Evolutionary conservation across 2,113 vertebrate genomes (phyloP).

Genomic region (Paratilapia polleni): DNA sequence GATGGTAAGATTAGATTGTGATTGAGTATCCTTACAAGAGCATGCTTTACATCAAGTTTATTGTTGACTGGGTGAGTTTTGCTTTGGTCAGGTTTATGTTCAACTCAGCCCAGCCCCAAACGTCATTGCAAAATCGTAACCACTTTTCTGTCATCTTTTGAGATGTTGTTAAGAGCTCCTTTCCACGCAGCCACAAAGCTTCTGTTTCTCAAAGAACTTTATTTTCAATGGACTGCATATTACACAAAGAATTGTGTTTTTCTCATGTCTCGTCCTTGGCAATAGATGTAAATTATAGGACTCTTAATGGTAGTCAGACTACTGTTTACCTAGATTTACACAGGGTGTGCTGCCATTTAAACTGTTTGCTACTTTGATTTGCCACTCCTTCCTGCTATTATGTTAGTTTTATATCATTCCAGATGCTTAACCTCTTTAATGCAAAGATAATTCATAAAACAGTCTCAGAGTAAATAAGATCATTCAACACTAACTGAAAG

Average conservation of each 20-base stretch:
- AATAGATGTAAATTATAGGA: conserved; percentile 65
- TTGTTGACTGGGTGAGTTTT: conserved; percentile 34
- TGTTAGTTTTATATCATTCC: conserved; percentile 64
- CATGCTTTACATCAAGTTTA: conserved; percentile 27
- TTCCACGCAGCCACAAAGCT: background rate
- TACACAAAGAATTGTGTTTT: conserved; percentile 45
- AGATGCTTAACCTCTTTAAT: conserved; percentile 53
- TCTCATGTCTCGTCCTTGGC: conserved; percentile 39
- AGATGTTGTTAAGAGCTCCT: conserved; percentile 1
- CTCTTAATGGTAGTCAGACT: conserved; percentile 62
- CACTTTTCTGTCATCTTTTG: conserved; percentile 15
- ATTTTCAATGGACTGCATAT: background rate
- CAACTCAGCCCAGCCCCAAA: background rate
- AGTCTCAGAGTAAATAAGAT: conserved; percentile 60
- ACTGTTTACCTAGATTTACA: conserved; percentile 70
- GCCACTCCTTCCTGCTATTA: conserved; percentile 45
- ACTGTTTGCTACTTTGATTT: conserved; percentile 69
- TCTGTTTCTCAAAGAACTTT: background rate
- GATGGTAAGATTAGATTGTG: conserved; percentile 51
- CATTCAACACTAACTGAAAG: conserved; percentile 56
- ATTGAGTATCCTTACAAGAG: conserved; percentile 35
- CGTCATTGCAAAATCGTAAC: conserved; percentile 13
- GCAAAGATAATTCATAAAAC: conserved; percentile 41
- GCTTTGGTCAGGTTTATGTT: conserved; percentile 15
- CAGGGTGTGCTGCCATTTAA: conserved; percentile 60